Conservation (phyloP, 2,888 invertebrate genomes). For the Drosophila imparisetae region DNA sequence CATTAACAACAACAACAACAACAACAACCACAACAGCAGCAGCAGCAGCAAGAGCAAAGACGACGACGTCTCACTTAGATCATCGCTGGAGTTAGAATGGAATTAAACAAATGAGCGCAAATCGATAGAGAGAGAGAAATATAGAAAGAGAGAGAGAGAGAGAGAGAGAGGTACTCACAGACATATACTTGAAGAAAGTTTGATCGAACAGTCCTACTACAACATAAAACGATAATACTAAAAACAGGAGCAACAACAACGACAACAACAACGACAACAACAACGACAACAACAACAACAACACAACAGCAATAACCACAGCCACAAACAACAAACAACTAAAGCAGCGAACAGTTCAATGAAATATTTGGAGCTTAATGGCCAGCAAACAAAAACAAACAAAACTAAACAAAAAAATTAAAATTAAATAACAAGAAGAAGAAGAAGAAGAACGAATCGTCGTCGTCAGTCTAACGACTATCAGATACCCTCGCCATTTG, state of each 20-base stretch:
- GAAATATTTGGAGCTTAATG: constrained; percentile 58
- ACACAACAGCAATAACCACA: constrained; percentile 24
- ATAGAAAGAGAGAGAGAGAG: background rate
- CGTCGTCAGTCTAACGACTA: constrained; percentile 10
- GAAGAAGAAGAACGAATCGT: background rate
- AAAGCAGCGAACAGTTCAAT: constrained; percentile 41
- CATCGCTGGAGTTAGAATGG: constrained; percentile 82
- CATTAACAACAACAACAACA: constrained; percentile 6
- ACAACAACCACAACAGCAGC: constrained; percentile 13
- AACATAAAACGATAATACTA: constrained; percentile 22
- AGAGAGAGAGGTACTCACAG: background rate
- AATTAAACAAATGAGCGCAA: constrained; percentile 72
- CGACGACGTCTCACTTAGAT: constrained; percentile 79
- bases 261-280: constrained; percentile 18
- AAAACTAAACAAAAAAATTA: constrained; percentile 14
- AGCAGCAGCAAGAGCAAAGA: constrained; percentile 24
- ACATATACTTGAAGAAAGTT: constrained; percentile 31
- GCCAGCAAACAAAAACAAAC: constrained; percentile 59
- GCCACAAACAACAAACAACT: constrained; percentile 24
- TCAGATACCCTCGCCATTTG: constrained; percentile 18
- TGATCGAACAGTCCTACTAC: constrained; percentile 26
- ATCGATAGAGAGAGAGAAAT: constrained; percentile 13
- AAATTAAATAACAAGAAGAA: background rate
- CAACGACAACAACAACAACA: constrained; percentile 13
- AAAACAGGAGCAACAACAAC: background rate